Evolutionary conservation across 2,797 vertebrate genomes (phyloP).

Genomic region (Cirrhinus molitorella): DNA sequence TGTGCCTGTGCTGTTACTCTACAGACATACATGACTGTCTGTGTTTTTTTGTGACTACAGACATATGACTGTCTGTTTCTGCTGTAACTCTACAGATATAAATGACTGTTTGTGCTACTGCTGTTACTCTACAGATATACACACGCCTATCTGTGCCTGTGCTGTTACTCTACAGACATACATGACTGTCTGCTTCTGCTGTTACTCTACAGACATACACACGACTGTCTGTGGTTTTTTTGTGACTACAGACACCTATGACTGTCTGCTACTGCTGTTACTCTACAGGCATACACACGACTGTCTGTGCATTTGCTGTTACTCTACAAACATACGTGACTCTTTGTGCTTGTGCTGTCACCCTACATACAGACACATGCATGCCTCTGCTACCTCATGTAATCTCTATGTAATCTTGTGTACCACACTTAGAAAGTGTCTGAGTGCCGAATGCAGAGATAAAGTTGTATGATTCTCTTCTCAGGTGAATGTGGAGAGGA

Average conservation of each 20-base stretch:
- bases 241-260: neutral
- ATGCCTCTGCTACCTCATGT: neutral
- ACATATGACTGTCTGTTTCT: conserved; percentile 14
- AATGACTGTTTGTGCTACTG: too few species aligned
- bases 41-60: neutral
- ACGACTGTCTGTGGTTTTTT: neutral
- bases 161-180: neutral
- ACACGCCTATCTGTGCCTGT: too few species aligned
- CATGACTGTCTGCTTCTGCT: conserved; percentile 9
- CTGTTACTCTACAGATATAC: too few species aligned
- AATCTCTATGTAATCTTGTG: neutral
- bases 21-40: conserved; percentile 7
- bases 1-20: too few species aligned
- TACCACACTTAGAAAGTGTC: neutral
- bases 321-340: neutral
- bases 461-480: neutral
- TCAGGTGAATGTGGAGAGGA: conserved; percentile 86
- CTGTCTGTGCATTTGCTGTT: neutral
- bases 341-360: neutral
- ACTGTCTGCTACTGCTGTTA: neutral
- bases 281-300: conserved; percentile 9
- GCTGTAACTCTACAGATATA: neutral
- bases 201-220: conserved; percentile 2
- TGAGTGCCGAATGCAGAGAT: neutral
- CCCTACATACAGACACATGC: neutral